phyloP scores from a whole-genome alignment of 2,888 invertebrate species.

The Congeria kusceri region DNA sequence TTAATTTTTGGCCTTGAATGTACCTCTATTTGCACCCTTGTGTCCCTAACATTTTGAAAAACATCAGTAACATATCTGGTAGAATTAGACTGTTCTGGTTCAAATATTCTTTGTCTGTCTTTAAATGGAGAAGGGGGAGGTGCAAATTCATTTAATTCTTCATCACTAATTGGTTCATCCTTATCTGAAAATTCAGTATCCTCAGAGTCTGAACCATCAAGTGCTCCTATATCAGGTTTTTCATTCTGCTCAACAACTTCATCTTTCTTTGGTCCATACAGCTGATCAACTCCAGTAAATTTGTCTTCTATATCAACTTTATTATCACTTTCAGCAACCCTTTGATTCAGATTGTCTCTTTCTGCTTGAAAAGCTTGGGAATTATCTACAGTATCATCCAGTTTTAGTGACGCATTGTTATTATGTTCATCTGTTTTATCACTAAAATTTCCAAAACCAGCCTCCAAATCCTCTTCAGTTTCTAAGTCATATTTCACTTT shows the following conservation, averaged over 20 bases:
- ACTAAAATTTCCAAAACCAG: conserved; percentile 1
- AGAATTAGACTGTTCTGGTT: neutral
- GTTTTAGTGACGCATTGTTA: neutral
- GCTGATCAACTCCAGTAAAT: too few relatives aligned
- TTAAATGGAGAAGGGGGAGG: conserved; percentile 35
- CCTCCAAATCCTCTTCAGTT: neutral
- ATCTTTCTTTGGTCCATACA: too few relatives aligned
- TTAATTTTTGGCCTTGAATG: too few relatives aligned
- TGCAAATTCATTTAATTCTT: conserved; percentile 10
- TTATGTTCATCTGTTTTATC: neutral
- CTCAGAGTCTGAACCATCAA: neutral
- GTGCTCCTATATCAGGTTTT: neutral
- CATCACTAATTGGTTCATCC: neutral
- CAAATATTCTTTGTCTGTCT: conserved; percentile 7
- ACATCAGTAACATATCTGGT: neutral
- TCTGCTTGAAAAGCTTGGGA: neutral
- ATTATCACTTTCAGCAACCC: neutral
- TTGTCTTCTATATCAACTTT: too few relatives aligned
- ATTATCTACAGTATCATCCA: neutral
- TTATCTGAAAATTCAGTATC: neutral
- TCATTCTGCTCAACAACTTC: neutral
- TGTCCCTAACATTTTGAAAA: too few relatives aligned
- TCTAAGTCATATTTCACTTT: neutral
- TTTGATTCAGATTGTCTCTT: neutral
- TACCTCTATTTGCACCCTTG: too few relatives aligned